These are phyloP conservation scores for Odontomyia ornata DNA, from an alignment of 2,888 invertebrate genomes.

Conservation along the genomic window DNA sequence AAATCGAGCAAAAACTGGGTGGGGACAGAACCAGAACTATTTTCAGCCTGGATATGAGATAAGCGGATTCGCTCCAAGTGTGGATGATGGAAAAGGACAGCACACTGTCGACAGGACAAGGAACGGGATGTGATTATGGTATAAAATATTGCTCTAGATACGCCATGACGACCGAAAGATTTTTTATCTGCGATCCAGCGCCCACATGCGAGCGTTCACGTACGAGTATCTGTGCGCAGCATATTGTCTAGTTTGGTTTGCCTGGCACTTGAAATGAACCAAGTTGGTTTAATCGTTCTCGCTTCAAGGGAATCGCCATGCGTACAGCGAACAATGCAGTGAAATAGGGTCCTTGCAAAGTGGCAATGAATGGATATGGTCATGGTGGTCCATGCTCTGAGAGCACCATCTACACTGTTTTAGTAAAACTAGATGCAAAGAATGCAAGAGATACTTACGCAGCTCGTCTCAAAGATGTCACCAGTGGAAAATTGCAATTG, in stretches of 20 bases:
- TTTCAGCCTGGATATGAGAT: slow-evolving; percentile 32
- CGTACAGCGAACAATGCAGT: not conserved
- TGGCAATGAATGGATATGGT: slow-evolving; percentile 14
- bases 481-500: slow-evolving; percentile 17
- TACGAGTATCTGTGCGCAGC: too few relatives aligned
- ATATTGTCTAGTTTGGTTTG: too few relatives aligned
- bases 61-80: not conserved
- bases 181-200: not conserved
- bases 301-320: not conserved
- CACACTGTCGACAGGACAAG: not conserved
- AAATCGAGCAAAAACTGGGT: slow-evolving; percentile 38
- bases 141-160: slow-evolving; percentile 21
- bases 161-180: slow-evolving; percentile 25
- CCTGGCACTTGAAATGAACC: too few relatives aligned
- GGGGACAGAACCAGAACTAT: slow-evolving; percentile 47
- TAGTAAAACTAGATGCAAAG: slow-evolving; percentile 3
- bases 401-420: slow-evolving; percentile 39
- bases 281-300: not conserved
- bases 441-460: not conserved
- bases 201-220: not conserved
- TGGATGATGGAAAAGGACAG: not conserved
- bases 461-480: slow-evolving; percentile 31
- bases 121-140: not conserved
- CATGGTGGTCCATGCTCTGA: not conserved
- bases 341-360: slow-evolving; percentile 26